Evolutionary conservation across 2,113 vertebrate genomes (phyloP).

Genomic region (Otus sunia): DNA sequence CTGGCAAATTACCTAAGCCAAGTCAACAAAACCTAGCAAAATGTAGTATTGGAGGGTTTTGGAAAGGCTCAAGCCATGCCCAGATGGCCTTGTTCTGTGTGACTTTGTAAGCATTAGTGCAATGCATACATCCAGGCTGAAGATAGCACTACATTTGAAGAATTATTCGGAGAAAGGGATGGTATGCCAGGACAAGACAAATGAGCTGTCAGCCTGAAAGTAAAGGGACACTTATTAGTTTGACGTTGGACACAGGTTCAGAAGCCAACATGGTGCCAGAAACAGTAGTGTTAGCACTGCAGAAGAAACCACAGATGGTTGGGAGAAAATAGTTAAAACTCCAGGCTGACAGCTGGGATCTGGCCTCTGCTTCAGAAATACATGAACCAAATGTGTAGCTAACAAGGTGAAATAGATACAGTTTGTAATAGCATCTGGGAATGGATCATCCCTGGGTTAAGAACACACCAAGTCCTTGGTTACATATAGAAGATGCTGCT

Average conservation of each 20-base stretch:
- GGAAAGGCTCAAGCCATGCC: background rate
- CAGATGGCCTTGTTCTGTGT: background rate
- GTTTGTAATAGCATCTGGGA: background rate
- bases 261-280: background rate
- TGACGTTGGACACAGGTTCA: background rate
- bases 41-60: background rate
- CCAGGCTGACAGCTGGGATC: background rate
- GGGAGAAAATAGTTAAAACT: background rate
- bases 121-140: background rate
- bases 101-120: background rate
- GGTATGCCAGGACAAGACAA: conserved; percentile 13
- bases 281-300: background rate
- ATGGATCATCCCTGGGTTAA: background rate
- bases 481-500: background rate
- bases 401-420: background rate
- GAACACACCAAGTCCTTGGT: background rate
- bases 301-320: background rate
- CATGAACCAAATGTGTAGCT: background rate
- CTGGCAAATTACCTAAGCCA: background rate
- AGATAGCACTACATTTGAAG: background rate
- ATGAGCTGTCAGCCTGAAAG: conserved; percentile 8
- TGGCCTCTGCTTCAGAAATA: background rate
- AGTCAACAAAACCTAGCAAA: background rate
- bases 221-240: background rate
- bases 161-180: background rate